Percentiles rank a stretch among this genome's conserved stretches.
These are phyloP conservation scores for Cryptotermes secundus DNA, from an alignment of 1,140 invertebrate genomes.

Conservation along the genomic window DNA sequence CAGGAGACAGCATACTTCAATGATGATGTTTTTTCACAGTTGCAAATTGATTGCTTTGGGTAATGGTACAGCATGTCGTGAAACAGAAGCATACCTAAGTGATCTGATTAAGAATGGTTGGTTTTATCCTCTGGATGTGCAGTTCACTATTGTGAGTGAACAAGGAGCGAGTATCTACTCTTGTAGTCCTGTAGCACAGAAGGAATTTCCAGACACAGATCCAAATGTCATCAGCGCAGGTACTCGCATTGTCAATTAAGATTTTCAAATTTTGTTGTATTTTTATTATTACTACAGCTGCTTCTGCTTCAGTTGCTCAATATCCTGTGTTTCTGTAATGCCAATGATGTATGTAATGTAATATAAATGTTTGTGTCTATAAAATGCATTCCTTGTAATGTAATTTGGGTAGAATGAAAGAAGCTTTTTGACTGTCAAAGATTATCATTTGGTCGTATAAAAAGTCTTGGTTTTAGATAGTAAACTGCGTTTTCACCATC, in stretches of 20 bases:
- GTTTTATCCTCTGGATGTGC: slow-evolving; percentile 59
- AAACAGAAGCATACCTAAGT: slow-evolving; percentile 76
- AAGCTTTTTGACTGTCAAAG: no score
- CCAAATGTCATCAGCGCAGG: slow-evolving; percentile 75
- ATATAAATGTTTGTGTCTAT: background rate
- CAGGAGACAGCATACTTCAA: no score
- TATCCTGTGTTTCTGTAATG: background rate
- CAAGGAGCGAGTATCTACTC: slow-evolving; percentile 89
- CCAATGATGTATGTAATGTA: background rate
- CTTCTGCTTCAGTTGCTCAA: background rate
- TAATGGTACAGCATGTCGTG: slow-evolving; percentile 84
- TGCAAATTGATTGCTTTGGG: slow-evolving; percentile 79
- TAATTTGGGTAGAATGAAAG: no score
- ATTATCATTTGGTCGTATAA: no score
- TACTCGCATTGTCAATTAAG: slow-evolving; percentile 41
- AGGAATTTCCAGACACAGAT: slow-evolving; percentile 82
- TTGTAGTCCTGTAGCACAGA: slow-evolving; percentile 74
- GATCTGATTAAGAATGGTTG: slow-evolving; percentile 58
- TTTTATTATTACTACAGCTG: background rate
- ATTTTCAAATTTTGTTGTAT: slow-evolving; percentile 5
- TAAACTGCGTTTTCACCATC: no score
- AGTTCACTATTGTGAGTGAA: slow-evolving; percentile 84
- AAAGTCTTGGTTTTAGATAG: no score
- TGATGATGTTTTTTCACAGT: background rate
- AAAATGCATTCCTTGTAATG: background rate